A percentile compares a stretch with the other conserved stretches of the same genome.
Conservation (phyloP, 2,888 invertebrate species). For the Gortyna flavago region DNA sequence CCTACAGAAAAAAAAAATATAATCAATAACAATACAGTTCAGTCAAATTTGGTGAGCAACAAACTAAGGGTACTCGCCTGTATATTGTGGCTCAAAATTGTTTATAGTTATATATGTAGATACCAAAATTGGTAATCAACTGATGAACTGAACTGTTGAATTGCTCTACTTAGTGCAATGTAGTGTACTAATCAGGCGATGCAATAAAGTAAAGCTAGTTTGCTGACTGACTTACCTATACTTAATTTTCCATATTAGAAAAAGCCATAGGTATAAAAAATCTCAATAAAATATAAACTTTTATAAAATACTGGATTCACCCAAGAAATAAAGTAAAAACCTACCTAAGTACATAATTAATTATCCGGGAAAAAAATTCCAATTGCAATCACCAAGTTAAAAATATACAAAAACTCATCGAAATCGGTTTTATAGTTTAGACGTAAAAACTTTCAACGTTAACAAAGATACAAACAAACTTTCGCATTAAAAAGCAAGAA, state of each 20-base stretch:
- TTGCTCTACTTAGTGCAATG: constrained; percentile 6
- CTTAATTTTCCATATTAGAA: constrained; percentile 13
- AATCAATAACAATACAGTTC: too few species aligned
- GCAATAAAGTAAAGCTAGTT: constrained; percentile 4
- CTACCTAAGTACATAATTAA: background rate
- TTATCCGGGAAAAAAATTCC: background rate
- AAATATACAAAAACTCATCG: background rate
- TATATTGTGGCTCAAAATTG: background rate
- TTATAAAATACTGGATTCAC: background rate
- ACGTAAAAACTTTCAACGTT: background rate
- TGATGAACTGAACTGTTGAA: too few species aligned
- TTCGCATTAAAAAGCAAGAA: constrained; percentile 20
- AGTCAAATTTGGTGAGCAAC: too few species aligned
- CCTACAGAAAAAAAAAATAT: background rate
- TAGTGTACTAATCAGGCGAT: background rate
- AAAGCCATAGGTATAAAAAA: background rate
- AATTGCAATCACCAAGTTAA: background rate
- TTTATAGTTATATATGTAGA: background rate
- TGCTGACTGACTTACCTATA: constrained; percentile 11
- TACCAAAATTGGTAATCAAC: background rate
- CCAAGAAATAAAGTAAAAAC: background rate
- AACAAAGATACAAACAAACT: background rate
- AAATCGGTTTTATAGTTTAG: background rate
- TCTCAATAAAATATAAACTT: background rate
- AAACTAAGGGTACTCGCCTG: too few species aligned